These are phyloP conservation scores for Pseudomyrmex sp. DNA, from an alignment of 1,140 invertebrate genomes.

Conservation along the genomic window DNA sequence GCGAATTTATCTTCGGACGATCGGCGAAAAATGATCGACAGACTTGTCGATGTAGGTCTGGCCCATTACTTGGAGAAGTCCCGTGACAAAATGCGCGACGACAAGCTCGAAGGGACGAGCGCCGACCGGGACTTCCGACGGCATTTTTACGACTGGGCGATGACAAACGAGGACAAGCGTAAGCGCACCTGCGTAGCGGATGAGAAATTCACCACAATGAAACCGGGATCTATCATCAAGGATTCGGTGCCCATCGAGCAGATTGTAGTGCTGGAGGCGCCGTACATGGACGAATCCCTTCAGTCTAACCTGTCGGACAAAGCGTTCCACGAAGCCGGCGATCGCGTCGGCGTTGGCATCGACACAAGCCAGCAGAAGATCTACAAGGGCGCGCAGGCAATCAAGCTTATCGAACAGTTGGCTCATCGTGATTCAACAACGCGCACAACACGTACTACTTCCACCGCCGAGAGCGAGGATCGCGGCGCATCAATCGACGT, in stretches of 20 bases:
- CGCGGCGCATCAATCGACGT: neutral
- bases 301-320: constrained; percentile 82
- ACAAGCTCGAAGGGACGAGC: constrained; percentile 4
- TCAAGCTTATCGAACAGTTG: constrained; percentile 70
- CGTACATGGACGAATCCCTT: constrained; percentile 75
- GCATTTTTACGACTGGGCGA: constrained; percentile 69
- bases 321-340: constrained; percentile 82
- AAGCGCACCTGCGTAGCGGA: constrained; percentile 47
- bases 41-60: constrained; percentile 67
- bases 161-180: constrained; percentile 58
- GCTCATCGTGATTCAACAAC: constrained; percentile 30
- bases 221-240: constrained; percentile 79
- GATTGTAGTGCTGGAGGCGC: constrained; percentile 79
- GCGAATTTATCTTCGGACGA: neutral
- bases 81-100: neutral
- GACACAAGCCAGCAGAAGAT: constrained; percentile 78
- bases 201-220: constrained; percentile 65
- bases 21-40: constrained; percentile 62
- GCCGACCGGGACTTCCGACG: constrained; percentile 60
- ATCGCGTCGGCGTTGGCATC: constrained; percentile 77
- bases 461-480: neutral
- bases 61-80: constrained; percentile 67
- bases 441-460: neutral
- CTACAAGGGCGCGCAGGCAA: constrained; percentile 77
- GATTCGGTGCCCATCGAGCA: constrained; percentile 77